Percentiles rank a stretch among this genome's conserved stretches.
Evolutionary conservation across 1,140 invertebrate species (phyloP).

Genomic region (Zaprionus capensis): DNA sequence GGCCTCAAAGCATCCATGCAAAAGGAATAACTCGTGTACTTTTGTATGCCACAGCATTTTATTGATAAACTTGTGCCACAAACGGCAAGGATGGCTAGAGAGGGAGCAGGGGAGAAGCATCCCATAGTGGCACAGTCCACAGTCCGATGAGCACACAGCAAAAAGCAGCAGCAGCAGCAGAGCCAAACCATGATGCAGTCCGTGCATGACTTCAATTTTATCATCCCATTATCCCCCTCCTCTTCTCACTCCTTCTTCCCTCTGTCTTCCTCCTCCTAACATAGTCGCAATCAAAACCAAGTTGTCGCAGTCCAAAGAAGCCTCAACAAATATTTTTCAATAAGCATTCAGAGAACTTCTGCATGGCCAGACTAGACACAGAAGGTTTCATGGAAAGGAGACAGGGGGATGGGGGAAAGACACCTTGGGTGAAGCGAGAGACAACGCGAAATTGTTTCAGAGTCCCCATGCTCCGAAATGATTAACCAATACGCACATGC

Average conservation of each 20-base stretch:
- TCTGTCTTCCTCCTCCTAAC: background rate
- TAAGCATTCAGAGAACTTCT: slow-evolving; percentile 33
- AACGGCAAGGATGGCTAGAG: background rate
- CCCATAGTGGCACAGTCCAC: slow-evolving; percentile 53
- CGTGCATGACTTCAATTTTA: slow-evolving; percentile 52
- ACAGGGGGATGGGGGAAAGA: background rate
- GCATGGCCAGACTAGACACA: slow-evolving; percentile 17
- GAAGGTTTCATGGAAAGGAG: background rate
- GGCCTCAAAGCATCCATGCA: slow-evolving; percentile 64
- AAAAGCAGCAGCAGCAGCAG: background rate
- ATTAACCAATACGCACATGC: slow-evolving; percentile 61
- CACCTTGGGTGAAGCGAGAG: slow-evolving; percentile 18
- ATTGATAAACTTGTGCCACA: slow-evolving; percentile 75
- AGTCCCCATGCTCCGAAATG: slow-evolving; percentile 45
- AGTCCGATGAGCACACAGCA: slow-evolving; percentile 54
- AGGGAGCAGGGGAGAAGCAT: background rate
- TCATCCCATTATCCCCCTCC: slow-evolving; percentile 14
- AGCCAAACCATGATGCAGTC: slow-evolving; percentile 49
- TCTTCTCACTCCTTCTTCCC: background rate
- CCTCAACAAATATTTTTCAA: slow-evolving; percentile 38
- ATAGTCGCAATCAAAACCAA: slow-evolving; percentile 36
- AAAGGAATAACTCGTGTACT: slow-evolving; percentile 79
- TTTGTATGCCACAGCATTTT: slow-evolving; percentile 73
- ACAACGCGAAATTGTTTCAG: slow-evolving; percentile 15
- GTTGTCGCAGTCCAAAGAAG: slow-evolving; percentile 50